Percentiles rank a stretch among this genome's conserved stretches.
Conservation (phyloP, 2,888 invertebrate genomes). For the Toxonevra muliebris region DNA sequence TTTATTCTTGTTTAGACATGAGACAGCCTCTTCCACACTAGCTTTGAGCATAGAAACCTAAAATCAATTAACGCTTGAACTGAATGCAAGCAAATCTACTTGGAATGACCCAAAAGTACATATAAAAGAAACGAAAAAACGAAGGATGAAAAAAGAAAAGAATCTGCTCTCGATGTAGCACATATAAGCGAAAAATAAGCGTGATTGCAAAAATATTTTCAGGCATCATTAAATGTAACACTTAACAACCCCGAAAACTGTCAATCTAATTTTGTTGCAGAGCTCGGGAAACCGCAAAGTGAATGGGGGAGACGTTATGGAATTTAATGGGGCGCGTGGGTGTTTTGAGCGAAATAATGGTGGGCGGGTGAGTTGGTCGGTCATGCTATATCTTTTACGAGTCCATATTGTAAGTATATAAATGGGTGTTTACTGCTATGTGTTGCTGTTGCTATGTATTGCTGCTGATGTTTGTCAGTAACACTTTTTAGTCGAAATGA, state of each 20-base stretch:
- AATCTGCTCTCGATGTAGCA: too few species aligned
- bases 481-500: conserved; percentile 41
- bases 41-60: too few species aligned
- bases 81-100: too few species aligned
- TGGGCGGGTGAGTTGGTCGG: conserved; percentile 53
- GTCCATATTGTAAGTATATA: conserved; percentile 18
- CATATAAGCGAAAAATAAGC: conserved; percentile 38
- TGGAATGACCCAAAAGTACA: too few species aligned
- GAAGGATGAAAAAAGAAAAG: too few species aligned
- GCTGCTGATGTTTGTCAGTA: conserved; percentile 52
- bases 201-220: conserved; percentile 47
- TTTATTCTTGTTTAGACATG: too few species aligned
- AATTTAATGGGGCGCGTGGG: conserved; percentile 12
- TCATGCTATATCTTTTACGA: neutral
- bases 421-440: conserved; percentile 12
- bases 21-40: too few species aligned
- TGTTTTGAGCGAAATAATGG: conserved; percentile 41
- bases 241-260: conserved; percentile 51
- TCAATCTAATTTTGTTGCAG: conserved; percentile 47
- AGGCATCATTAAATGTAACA: conserved; percentile 55
- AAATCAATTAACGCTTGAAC: too few species aligned
- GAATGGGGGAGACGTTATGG: conserved; percentile 36
- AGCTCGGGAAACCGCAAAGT: conserved; percentile 30
- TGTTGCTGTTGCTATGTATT: too few species aligned
- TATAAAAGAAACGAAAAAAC: too few species aligned